Evolutionary conservation across 2,113 vertebrate species (phyloP), one percentile per base, ranked within the genome.

Genomic region (Willisornis vidua): DNA sequence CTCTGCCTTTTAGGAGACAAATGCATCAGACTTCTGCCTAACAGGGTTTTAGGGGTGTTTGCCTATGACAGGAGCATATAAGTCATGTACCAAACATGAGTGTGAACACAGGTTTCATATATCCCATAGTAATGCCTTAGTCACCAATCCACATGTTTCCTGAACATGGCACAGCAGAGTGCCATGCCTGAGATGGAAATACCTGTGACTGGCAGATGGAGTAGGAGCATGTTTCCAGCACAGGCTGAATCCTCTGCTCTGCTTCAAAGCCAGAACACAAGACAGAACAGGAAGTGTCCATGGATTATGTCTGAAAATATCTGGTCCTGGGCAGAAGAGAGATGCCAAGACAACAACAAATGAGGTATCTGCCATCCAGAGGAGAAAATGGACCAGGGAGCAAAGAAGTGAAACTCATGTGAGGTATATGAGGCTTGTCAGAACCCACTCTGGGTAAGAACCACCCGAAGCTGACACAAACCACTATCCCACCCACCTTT

Each of bases 101-200:
- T 57, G 82, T 57, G 48, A 79, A 19, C 22, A 13, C 19, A 52
- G 28, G 16, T 31, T 92, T 54, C 37, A 9, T 29, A 18, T 20
- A 31, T 2, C 12, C 26, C n/a, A 78, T 18, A 37, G 37, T 13
- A 63, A 49, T 15, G 3, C 6, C 31, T 14, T 81, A 25, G 48
- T 61, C 18, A 20, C 16, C 20, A 39, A 20, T 73, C 26, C 76
- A 17, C 0, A 6, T 1, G 0, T 83, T 86, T 68, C 26, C 71
- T 85, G 57, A 49, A 12, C 9, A n/a, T n/a, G n/a, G n/a, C 46
- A 14, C 12, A 46, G 28, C 7, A 35, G 12, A 62, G 22, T 22
- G 31, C 4, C 2, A 3, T 82, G 29, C 20, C 24, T 37, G 46
- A 33, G 45, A 20, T 52, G 54, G 62, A 52, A 49, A 28, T 25